Percentiles rank a stretch among this genome's conserved stretches.
phyloP scores from a whole-genome alignment of 1,140 invertebrate species.

The Drosophila tsacasi region DNA sequence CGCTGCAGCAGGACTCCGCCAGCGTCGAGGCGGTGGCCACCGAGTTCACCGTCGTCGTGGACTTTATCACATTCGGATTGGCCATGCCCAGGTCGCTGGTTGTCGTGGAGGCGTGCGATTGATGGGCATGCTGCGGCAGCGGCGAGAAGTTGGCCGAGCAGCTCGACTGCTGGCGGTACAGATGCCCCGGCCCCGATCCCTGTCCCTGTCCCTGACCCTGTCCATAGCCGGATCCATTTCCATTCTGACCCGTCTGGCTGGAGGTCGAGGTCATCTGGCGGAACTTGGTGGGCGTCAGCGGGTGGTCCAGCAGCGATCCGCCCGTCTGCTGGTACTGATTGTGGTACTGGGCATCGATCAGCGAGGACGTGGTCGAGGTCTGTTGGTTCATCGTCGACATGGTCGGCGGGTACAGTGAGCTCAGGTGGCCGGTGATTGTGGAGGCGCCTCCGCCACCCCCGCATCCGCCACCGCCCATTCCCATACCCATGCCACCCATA shows the following conservation, averaged over 20 bases:
- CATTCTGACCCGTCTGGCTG: slow-evolving; percentile 74
- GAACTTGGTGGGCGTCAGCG: slow-evolving; percentile 83
- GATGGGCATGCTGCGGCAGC: slow-evolving; percentile 78
- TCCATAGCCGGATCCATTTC: slow-evolving; percentile 27
- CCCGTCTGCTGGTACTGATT: slow-evolving; percentile 84
- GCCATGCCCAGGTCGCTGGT: slow-evolving; percentile 77
- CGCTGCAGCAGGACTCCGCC: slow-evolving; percentile 83
- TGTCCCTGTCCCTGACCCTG: neutral
- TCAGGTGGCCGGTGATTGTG: slow-evolving; percentile 75
- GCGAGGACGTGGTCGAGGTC: slow-evolving; percentile 82
- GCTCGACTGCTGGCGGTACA: slow-evolving; percentile 82
- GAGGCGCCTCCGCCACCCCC: slow-evolving; percentile 61
- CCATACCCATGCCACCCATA: slow-evolving; percentile 32
- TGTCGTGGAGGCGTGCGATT: slow-evolving; percentile 81
- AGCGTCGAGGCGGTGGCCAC: slow-evolving; percentile 81
- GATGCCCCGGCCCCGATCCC: slow-evolving; percentile 38
- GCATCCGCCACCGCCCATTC: slow-evolving; percentile 21
- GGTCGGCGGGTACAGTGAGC: slow-evolving; percentile 79
- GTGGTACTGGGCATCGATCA: slow-evolving; percentile 82
- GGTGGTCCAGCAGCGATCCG: slow-evolving; percentile 80
- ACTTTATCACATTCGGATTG: slow-evolving; percentile 85
- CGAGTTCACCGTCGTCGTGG: slow-evolving; percentile 82
- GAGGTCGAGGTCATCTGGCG: slow-evolving; percentile 77
- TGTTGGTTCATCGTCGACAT: slow-evolving; percentile 84
- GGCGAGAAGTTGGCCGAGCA: slow-evolving; percentile 83